Base-by-base conservation (phyloP, 2,113 vertebrate genomes). In the Mola mola region DNA sequence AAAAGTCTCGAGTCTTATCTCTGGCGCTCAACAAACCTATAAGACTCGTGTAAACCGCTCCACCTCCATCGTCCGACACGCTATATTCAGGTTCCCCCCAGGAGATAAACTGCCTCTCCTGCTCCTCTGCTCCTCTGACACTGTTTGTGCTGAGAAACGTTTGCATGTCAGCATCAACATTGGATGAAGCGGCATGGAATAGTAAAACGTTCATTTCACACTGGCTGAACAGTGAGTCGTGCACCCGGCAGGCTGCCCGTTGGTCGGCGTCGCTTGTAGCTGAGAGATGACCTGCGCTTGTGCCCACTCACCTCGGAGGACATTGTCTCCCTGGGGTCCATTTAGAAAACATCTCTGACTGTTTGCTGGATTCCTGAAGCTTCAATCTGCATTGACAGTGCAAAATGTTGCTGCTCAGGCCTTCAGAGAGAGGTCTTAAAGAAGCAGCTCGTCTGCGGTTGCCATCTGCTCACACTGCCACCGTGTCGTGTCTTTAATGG, bases 161-260 rank as follows among this genome's bases (percentile, higher is more conserved):
- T 71, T 71, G 40, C 21, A 61, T 38, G 70, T 52, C 16, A 12
- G 24, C 53, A 81, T 86, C 25, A 71, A 81, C 24, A 34, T 64
- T 66, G 65, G 17, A 87, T 81, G 69, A 76, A 24, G 34, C 56
- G 7, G 20, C 46, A 84, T 78, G 10, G 81, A 83, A 82, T 62
- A 66, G 46, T 85, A 72, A 86, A 75, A 16, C 17, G 58, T 42
- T 66, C 69, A 62, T 78, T 78, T 72, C 52, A 36, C 24, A n/a
- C 16, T 3, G 69, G 41, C 25, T 25, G 12, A 22, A 19, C 24
- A 13, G 43, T 72, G 53, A 62, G 2, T 75, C 78, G 52, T 17
- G 43, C 11, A n/a, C 36, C 11, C 31, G 31, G 44, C 38, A 36
- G 25, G 20, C 40, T 38, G n/a, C 52, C 49, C 37, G 37, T 48